Evolutionary conservation across 1,140 invertebrate species (phyloP).

Genomic region (Gonatopus flavifemur): DNA sequence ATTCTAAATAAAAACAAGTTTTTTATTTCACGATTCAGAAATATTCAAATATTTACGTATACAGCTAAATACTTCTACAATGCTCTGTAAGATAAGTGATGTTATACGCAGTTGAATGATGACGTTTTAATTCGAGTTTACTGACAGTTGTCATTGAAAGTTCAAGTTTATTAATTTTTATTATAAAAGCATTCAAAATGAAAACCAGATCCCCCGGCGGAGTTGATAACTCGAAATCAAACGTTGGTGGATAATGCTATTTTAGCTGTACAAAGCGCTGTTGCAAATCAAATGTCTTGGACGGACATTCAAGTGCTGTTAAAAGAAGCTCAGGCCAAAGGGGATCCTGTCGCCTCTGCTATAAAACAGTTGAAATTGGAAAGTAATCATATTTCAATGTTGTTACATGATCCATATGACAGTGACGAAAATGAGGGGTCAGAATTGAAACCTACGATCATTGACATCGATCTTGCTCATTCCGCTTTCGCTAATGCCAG

Average conservation of each 20-base stretch:
- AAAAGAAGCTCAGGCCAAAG: conserved; percentile 77
- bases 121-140: too few species aligned
- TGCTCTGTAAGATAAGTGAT: too few species aligned
- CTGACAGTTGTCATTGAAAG: too few species aligned
- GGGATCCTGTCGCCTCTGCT: conserved; percentile 78
- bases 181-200: conserved; percentile 63
- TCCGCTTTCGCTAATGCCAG: conserved; percentile 92
- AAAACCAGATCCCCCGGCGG: conserved; percentile 91
- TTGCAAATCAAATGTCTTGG: conserved; percentile 96
- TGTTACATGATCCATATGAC: conserved; percentile 76
- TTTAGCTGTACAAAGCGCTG: conserved; percentile 77
- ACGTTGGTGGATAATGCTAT: conserved; percentile 87
- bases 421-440: conserved; percentile 53
- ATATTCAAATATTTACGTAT: too few species aligned
- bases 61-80: too few species aligned
- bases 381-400: conserved; percentile 87
- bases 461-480: conserved; percentile 92
- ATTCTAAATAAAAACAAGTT: too few species aligned
- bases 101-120: too few species aligned
- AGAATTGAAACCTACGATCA: conserved; percentile 64
- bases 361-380: conserved; percentile 90
- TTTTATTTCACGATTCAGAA: too few species aligned
- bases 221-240: conserved; percentile 90
- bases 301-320: conserved; percentile 84
- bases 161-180: too few species aligned